Evolutionary conservation across 2,113 vertebrate species (phyloP), one percentile per base, ranked within the genome.

Genomic region (Promerops cafer): DNA sequence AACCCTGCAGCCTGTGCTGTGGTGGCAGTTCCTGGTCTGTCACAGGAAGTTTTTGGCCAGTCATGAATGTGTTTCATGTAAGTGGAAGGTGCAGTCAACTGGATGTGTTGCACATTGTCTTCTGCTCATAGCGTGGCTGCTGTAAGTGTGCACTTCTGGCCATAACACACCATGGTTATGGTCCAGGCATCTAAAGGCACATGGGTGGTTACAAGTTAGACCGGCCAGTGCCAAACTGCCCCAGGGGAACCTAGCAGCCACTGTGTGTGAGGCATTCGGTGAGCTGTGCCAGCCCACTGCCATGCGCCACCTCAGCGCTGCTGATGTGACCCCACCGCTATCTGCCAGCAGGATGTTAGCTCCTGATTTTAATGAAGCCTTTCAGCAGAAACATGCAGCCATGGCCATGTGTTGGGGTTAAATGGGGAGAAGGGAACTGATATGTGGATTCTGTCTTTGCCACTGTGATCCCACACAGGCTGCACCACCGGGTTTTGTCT

Each of bases 271-370:
- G 49, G 53, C 24, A 31, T 39, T 63, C 0, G 2, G 35, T 42
- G 53, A 79, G 7, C 50, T 28, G 23, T 59, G 42, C 70, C 76
- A 56, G 61, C 60, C 63, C 37, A 0, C 16, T 17, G 47, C 63
- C 20, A 13, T 0, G 0, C 0, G 0, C 44, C 45, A 26, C 16
- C 61, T 40, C 4, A 2, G 42, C 0, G 0, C 31, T 31, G 53
- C 45, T 1, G 2, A 18, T 15, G 1, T 2, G 8, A 61, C 59
- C 53, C n/a, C 2, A 0, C 0, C 0, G 16, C 53, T 59, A 5
- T 11, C 71, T 45, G 53, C 81, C 90, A 65, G 87, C 35, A 10
- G 40, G 22, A 20, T 3, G 1, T 10, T 2, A 7, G 27, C 68
- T 83, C 59, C 54, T 23, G 27, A 4, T 35, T 57, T 76, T 28